phyloP scores from a whole-genome alignment of 2,888 invertebrate genomes.

The Diaphora mendica region DNA sequence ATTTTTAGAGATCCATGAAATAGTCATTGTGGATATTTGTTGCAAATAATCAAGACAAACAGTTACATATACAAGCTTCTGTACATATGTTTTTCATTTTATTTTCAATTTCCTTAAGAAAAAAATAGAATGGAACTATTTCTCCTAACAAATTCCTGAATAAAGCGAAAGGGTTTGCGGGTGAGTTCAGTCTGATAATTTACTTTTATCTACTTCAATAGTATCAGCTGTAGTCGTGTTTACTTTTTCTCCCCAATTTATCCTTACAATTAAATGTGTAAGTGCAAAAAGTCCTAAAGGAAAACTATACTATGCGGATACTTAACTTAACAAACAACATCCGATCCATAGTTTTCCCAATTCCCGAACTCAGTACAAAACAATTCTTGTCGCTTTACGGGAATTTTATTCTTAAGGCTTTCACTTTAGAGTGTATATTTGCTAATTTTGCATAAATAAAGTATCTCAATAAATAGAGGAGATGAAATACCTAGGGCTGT shows the following conservation, averaged over 20 bases:
- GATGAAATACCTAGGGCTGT: conserved; percentile 31
- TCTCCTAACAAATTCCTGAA: not conserved
- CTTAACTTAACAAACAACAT: conserved; percentile 7
- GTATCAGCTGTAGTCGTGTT: not conserved
- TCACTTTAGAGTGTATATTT: not conserved
- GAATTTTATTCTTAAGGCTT: not conserved
- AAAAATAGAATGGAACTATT: not conserved
- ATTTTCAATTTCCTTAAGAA: not conserved
- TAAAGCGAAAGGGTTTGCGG: not conserved
- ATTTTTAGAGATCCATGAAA: too few species aligned
- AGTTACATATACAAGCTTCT: not conserved
- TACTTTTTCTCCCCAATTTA: conserved; percentile 2
- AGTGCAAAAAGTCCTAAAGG: conserved; percentile 3
- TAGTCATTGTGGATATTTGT: too few species aligned
- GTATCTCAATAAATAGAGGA: conserved; percentile 29
- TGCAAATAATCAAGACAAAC: too few species aligned
- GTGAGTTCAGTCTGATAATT: not conserved
- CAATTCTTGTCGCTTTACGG: not conserved
- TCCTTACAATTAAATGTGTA: conserved; percentile 1
- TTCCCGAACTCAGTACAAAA: conserved; percentile 2
- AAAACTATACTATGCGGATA: conserved; percentile 1
- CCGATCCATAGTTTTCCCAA: conserved; percentile 15
- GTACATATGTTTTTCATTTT: not conserved
- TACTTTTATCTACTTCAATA: not conserved
- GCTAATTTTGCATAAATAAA: not conserved